These are phyloP conservation scores for Andrena marginata DNA, from an alignment of 2,888 invertebrate genomes.

Conservation along the genomic window DNA sequence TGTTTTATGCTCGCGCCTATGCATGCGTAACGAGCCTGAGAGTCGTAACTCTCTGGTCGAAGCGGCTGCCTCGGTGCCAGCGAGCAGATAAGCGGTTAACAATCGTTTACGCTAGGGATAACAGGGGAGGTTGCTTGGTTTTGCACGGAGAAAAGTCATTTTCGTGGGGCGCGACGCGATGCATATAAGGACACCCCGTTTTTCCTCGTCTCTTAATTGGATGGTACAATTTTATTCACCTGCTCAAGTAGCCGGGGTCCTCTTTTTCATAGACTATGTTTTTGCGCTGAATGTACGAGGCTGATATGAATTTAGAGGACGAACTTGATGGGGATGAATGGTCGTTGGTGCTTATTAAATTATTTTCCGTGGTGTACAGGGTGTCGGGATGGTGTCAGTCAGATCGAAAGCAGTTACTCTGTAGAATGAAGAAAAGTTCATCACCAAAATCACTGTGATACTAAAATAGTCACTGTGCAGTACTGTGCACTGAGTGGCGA, in stretches of 20 bases:
- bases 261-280: background rate
- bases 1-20: conserved; percentile 76
- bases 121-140: conserved; percentile 8
- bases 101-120: conserved; percentile 56
- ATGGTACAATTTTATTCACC: background rate
- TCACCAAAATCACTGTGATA: no score
- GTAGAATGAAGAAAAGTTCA: no score
- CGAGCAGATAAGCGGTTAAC: conserved; percentile 66
- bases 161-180: background rate
- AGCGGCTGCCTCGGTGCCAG: conserved; percentile 66
- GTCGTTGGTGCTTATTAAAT: conserved; percentile 39
- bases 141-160: background rate
- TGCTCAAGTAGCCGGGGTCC: background rate
- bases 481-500: no score
- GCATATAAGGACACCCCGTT: background rate
- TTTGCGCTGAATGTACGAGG: background rate
- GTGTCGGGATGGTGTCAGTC: no score
- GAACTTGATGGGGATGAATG: background rate
- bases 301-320: conserved; percentile 13
- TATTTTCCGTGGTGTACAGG: background rate
- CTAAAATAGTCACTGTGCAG: no score
- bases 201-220: conserved; percentile 15
- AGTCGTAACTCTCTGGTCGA: conserved; percentile 76
- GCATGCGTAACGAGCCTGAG: conserved; percentile 79
- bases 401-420: no score